A percentile compares a stretch with the other conserved stretches of the same genome.
These are phyloP conservation scores for Alexandromys fortis DNA, from an alignment of 2,113 vertebrate species.

Conservation along the genomic window DNA sequence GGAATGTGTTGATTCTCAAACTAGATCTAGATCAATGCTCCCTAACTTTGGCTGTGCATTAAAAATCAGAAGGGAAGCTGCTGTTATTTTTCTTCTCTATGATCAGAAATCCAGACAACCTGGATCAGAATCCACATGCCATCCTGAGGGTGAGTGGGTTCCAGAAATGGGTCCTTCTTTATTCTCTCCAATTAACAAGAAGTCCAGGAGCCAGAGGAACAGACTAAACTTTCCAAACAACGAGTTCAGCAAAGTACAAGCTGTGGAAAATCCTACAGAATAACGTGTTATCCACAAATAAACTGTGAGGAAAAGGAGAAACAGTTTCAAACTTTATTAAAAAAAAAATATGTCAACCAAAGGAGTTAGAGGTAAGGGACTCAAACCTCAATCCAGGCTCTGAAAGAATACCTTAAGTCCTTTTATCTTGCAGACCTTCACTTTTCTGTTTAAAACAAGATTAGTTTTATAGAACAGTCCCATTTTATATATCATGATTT, in stretches of 20 bases:
- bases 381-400: not conserved
- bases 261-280: not conserved
- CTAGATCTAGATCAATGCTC: not conserved
- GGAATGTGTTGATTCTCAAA: constrained; percentile 18
- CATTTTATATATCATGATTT: not conserved
- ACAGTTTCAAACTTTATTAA: not conserved
- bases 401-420: not conserved
- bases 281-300: not conserved
- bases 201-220: not conserved
- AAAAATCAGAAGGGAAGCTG: not conserved
- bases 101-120: not conserved
- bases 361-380: too few species aligned
- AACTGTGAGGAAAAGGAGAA: not conserved
- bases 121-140: not conserved
- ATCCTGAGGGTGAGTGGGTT: not conserved
- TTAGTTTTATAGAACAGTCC: not conserved
- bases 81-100: not conserved
- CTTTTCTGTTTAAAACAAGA: not conserved
- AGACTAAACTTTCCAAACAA: not conserved
- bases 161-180: not conserved
- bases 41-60: not conserved
- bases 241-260: not conserved
- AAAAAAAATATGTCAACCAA: not conserved
- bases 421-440: not conserved
- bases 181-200: not conserved